phyloP scores from a whole-genome alignment of 2,888 invertebrate genomes.

The Yponomeuta malinellus region DNA sequence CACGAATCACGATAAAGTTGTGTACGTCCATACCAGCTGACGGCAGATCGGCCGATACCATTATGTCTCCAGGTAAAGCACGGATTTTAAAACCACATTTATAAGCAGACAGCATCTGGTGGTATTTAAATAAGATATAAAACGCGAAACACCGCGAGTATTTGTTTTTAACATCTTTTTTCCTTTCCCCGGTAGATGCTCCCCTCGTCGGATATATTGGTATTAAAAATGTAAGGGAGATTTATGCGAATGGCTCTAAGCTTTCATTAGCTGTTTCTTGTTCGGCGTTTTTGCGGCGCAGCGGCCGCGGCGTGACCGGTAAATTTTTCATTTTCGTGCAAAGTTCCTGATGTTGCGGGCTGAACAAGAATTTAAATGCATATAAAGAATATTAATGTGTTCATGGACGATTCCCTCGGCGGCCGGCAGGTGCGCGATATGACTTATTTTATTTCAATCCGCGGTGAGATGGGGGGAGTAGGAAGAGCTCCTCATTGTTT shows the following conservation, averaged over 20 bases:
- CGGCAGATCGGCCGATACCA: slow-evolving; percentile 72
- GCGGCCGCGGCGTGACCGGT: slow-evolving; percentile 73
- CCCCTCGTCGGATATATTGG: slow-evolving; percentile 74
- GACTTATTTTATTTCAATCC: slow-evolving; percentile 66
- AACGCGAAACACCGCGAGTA: slow-evolving; percentile 65
- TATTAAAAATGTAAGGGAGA: slow-evolving; percentile 76
- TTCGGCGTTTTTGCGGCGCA: slow-evolving; percentile 69
- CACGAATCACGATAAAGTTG: slow-evolving; percentile 60
- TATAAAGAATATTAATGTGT: slow-evolving; percentile 72
- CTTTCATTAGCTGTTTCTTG: slow-evolving; percentile 75
- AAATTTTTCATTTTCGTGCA: slow-evolving; percentile 72
- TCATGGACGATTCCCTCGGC: slow-evolving; percentile 34
- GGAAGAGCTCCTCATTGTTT: slow-evolving; percentile 9
- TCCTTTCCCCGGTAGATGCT: slow-evolving; percentile 53
- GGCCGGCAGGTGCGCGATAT: slow-evolving; percentile 63
- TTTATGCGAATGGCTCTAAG: slow-evolving; percentile 76
- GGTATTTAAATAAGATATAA: slow-evolving; percentile 74
- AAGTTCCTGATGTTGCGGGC: slow-evolving; percentile 64
- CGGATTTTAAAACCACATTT: slow-evolving; percentile 72
- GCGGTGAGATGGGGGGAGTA: slow-evolving; percentile 30
- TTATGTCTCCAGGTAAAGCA: slow-evolving; percentile 71
- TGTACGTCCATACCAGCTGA: slow-evolving; percentile 70
- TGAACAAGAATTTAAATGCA: slow-evolving; percentile 68
- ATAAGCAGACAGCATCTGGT: slow-evolving; percentile 69
- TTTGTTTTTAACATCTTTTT: slow-evolving; percentile 53